Evolutionary conservation across 2,888 invertebrate species (phyloP).

Genomic region (Eumerus sabulonum): DNA sequence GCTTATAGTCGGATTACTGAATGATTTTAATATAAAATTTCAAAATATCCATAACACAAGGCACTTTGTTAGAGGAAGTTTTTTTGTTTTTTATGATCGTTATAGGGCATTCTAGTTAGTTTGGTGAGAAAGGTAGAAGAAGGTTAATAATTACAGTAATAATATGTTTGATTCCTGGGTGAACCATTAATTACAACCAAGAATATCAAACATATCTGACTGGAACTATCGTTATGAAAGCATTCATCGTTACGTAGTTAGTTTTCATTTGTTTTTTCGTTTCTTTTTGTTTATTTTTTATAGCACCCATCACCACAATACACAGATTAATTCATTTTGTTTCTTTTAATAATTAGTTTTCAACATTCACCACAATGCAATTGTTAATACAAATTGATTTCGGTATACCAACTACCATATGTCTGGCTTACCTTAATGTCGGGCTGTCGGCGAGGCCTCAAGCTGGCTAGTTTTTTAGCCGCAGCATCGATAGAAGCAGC

Average conservation of each 20-base stretch:
- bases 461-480: conserved; percentile 94
- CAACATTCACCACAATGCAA: conserved; percentile 51
- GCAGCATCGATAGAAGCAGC: conserved; percentile 99
- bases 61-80: conserved; percentile 22
- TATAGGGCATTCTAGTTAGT: conserved; percentile 72
- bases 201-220: conserved; percentile 99
- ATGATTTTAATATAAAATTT: neutral
- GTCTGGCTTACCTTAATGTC: conserved; percentile 86
- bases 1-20: neutral
- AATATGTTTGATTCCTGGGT: conserved; percentile 99
- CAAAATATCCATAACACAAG: conserved; percentile 4
- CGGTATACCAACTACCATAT: no score
- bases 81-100: conserved; percentile 20
- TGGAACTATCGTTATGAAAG: conserved; percentile 79
- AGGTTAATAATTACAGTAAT: conserved; percentile 84
- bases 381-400: conserved; percentile 31
- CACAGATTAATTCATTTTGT: conserved; percentile 7
- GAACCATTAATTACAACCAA: conserved; percentile 94
- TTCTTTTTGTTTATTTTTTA: conserved; percentile 21
- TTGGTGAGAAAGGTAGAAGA: conserved; percentile 71
- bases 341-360: conserved; percentile 18
- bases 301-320: conserved; percentile 52
- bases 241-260: conserved; percentile 59
- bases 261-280: conserved; percentile 26
- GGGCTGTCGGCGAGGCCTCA: conserved; percentile 88